Percentiles rank a stretch among this genome's conserved stretches.
These are phyloP conservation scores for Tiaroga cobitis DNA, from an alignment of 2,797 vertebrate species.

Conservation along the genomic window DNA sequence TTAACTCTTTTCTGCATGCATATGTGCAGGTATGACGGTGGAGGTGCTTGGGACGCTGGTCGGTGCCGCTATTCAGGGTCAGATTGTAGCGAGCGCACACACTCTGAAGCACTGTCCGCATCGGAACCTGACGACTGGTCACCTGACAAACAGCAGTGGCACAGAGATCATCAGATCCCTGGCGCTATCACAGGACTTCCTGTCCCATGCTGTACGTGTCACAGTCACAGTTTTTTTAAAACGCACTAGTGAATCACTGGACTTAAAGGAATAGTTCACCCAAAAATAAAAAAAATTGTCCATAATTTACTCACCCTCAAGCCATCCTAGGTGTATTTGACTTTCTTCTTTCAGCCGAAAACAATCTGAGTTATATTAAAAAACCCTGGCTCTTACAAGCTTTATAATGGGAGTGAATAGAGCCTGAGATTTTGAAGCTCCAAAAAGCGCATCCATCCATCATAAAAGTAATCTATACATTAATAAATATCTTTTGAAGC, in stretches of 20 bases:
- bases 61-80: conserved; percentile 91
- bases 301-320: no score
- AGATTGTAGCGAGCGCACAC: conserved; percentile 92
- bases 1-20: neutral
- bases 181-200: conserved; percentile 73
- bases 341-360: no score
- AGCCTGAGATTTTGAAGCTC: no score
- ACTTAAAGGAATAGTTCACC: neutral
- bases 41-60: conserved; percentile 92
- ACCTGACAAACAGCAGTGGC: conserved; percentile 75
- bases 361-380: no score
- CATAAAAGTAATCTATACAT: no score
- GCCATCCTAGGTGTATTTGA: no score
- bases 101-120: conserved; percentile 79
- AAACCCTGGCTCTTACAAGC: no score
- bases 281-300: no score
- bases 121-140: conserved; percentile 72
- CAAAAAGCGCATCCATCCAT: no score
- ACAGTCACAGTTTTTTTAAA: conserved; percentile 34
- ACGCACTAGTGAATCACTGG: no score
- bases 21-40: conserved; percentile 91
- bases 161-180: conserved; percentile 70
- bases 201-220: conserved; percentile 85
- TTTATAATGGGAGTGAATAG: no score
- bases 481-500: no score